Evolutionary conservation across 2,888 invertebrate genomes (phyloP).

Genomic region (Coelogynopora nodosa): DNA sequence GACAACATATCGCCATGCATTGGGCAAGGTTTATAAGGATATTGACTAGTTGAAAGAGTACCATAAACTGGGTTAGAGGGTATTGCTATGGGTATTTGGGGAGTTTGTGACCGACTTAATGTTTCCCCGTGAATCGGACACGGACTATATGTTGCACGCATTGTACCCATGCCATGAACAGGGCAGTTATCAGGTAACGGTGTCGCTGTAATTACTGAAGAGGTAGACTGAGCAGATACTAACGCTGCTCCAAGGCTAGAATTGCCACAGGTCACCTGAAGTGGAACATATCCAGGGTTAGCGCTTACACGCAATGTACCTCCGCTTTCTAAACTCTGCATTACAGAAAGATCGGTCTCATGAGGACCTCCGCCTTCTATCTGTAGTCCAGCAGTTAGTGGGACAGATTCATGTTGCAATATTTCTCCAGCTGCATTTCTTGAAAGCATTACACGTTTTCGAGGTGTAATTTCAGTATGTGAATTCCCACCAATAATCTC

Average conservation of each 20-base stretch:
- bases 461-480: neutral
- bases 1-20: conserved; percentile 36
- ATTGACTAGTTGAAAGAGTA: neutral
- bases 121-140: conserved; percentile 6
- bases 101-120: neutral
- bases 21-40: conserved; percentile 40
- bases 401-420: neutral
- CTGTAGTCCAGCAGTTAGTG: neutral
- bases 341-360: neutral
- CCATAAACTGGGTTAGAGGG: neutral
- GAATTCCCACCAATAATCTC: neutral
- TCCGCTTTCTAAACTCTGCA: neutral
- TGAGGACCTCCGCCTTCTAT: neutral
- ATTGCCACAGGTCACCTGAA: neutral
- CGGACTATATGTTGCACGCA: neutral
- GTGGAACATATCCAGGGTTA: neutral
- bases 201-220: neutral
- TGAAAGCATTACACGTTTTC: neutral
- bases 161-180: neutral
- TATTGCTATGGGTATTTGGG: neutral
- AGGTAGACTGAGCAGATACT: neutral
- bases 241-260: neutral
- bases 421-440: neutral
- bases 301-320: neutral
- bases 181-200: neutral